phyloP scores from a whole-genome alignment of 2,797 vertebrate genomes.

The Sphaeramia orbicularis region DNA sequence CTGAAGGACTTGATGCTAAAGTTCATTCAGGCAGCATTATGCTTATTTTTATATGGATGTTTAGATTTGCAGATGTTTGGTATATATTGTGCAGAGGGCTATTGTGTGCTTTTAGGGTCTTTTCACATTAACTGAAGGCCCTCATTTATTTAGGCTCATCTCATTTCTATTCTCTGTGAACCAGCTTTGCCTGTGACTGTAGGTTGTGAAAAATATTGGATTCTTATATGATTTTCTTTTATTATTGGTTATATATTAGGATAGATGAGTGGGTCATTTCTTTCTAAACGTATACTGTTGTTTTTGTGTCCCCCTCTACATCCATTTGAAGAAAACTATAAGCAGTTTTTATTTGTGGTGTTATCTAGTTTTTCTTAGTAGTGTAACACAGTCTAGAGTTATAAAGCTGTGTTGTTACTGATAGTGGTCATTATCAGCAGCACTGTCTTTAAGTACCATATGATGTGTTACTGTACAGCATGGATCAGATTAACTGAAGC shows the following conservation, averaged over 20 bases:
- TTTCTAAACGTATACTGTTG: conserved; percentile 33
- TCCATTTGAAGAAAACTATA: conserved; percentile 40
- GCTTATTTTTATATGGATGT: conserved; percentile 79
- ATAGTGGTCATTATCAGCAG: conserved; percentile 37
- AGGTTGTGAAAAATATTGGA: conserved; percentile 19
- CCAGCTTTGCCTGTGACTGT: conserved; percentile 45
- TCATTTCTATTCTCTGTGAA: conserved; percentile 38
- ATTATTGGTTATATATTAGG: conserved; percentile 31
- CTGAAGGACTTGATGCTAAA: conserved; percentile 36
- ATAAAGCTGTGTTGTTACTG: conserved; percentile 49
- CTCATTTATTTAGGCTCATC: conserved; percentile 15
- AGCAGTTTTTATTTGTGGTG: conserved; percentile 35
- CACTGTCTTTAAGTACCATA: conserved; percentile 42
- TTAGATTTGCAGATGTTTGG: conserved; percentile 57
- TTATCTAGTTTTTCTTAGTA: conserved; percentile 39
- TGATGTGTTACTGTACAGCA: conserved; percentile 46
- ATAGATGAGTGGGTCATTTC: conserved; percentile 30
- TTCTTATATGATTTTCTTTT: conserved; percentile 34
- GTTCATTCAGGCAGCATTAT: conserved; percentile 39
- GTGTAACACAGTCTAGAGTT: conserved; percentile 44
- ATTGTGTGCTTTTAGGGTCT: conserved; percentile 42
- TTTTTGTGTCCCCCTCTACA: conserved; percentile 36
- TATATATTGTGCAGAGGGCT: conserved; percentile 36
- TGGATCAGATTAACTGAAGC: conserved; percentile 41
- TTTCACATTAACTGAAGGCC: conserved; percentile 33